phyloP scores from a whole-genome alignment of 2,888 invertebrate species.

The Brenthis hecate region DNA sequence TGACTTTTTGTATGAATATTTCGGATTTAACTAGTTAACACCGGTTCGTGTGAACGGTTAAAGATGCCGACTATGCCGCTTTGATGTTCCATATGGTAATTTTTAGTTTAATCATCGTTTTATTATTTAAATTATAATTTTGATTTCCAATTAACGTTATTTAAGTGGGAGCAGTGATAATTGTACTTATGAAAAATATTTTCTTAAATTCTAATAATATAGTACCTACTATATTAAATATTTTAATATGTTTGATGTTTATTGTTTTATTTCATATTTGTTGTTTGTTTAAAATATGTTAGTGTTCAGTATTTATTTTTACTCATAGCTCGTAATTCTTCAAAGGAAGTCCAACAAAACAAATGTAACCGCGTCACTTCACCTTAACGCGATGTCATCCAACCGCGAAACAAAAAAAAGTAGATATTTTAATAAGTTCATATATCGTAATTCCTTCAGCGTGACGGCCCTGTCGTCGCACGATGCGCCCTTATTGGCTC shows the following conservation, averaged over 20 bases:
- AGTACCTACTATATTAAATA: neutral
- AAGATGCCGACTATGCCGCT: constrained; percentile 43
- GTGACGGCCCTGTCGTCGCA: constrained; percentile 75
- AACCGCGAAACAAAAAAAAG: constrained; percentile 66
- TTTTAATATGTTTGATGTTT: neutral
- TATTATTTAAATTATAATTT: constrained; percentile 19
- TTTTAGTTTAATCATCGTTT: constrained; percentile 25
- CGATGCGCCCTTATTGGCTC: constrained; percentile 73
- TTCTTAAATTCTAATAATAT: neutral
- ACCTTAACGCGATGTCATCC: constrained; percentile 61
- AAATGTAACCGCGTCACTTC: constrained; percentile 47
- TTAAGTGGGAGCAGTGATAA: neutral
- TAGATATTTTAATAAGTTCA: constrained; percentile 79
- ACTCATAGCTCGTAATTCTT: neutral
- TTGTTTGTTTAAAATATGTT: neutral
- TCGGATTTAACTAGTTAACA: constrained; percentile 75
- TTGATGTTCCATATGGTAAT: constrained; percentile 37
- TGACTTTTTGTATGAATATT: constrained; percentile 63
- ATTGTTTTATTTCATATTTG: neutral
- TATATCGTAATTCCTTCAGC: constrained; percentile 69
- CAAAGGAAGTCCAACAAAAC: constrained; percentile 34
- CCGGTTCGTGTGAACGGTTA: constrained; percentile 72
- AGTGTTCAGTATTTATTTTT: neutral
- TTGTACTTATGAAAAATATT: neutral
- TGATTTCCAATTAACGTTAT: constrained; percentile 3